Percentiles rank a stretch among this genome's conserved stretches.
phyloP scores from a whole-genome alignment of 2,797 vertebrate genomes.

The Kryptolebias ocellatus region DNA sequence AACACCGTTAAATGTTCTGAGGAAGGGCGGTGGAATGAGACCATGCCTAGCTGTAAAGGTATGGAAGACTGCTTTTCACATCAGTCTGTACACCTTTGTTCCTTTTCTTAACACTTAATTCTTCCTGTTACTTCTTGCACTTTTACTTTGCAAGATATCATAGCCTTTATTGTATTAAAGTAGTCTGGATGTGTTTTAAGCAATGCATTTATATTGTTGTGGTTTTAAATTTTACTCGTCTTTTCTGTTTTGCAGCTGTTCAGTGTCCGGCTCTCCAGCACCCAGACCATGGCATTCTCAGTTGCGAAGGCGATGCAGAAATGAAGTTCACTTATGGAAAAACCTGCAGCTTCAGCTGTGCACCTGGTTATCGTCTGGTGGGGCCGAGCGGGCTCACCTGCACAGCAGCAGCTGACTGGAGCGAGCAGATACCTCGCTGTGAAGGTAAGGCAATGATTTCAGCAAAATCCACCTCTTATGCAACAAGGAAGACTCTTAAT shows the following conservation, averaged over 20 bases:
- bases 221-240: not conserved
- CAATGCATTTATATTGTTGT: too few relatives aligned
- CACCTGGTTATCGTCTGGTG: conserved; percentile 67
- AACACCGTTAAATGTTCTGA: conserved; percentile 63
- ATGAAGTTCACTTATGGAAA: conserved; percentile 68
- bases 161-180: too few relatives aligned
- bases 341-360: conserved; percentile 81
- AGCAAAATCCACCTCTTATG: not conserved
- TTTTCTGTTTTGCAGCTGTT: conserved; percentile 60
- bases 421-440: conserved; percentile 73
- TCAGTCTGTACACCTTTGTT: not conserved
- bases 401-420: conserved; percentile 79
- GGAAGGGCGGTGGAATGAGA: conserved; percentile 73
- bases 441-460: conserved; percentile 63
- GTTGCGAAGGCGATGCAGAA: conserved; percentile 68
- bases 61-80: not conserved
- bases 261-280: conserved; percentile 57
- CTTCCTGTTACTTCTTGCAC: not conserved
- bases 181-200: not conserved
- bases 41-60: conserved; percentile 72
- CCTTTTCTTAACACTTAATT: not conserved
- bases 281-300: conserved; percentile 51
- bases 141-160: not conserved
- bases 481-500: not conserved
- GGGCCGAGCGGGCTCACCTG: conserved; percentile 71